Evolutionary conservation across 2,888 invertebrate species (phyloP).

Genomic region (Scaptodrosophila latifasciaeformis): DNA sequence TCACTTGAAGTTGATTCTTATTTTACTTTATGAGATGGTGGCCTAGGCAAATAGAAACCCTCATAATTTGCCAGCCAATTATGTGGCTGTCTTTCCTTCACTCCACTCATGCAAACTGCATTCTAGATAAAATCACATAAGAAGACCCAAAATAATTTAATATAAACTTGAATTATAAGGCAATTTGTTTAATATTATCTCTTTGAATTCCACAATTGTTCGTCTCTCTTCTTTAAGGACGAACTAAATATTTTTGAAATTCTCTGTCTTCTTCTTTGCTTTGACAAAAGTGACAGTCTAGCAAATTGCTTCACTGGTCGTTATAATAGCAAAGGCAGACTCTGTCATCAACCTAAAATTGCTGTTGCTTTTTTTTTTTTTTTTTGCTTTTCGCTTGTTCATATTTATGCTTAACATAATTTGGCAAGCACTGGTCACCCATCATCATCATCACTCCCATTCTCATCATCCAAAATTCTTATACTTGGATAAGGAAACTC

Average conservation of each 20-base stretch:
- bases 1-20: too few species aligned
- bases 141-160: too few species aligned
- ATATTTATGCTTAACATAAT: constrained; percentile 46
- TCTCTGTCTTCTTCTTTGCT: constrained; percentile 6
- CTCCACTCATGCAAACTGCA: too few species aligned
- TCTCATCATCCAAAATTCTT: too few species aligned
- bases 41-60: too few species aligned
- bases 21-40: too few species aligned
- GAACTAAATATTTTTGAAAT: too few species aligned
- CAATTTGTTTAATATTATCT: constrained; percentile 65
- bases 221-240: background rate
- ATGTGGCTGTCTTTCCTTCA: too few species aligned
- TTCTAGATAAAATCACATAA: too few species aligned
- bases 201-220: constrained; percentile 50
- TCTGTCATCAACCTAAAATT: background rate
- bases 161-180: constrained; percentile 33
- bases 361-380: background rate
- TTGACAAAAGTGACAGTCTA: constrained; percentile 30
- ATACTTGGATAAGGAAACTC: too few species aligned
- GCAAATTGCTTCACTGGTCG: constrained; percentile 54
- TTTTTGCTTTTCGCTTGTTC: too few species aligned
- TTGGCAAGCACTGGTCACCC: constrained; percentile 22
- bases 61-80: too few species aligned
- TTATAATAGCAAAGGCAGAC: constrained; percentile 22
- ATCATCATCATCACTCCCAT: background rate